Conservation (phyloP, 53 echinoderm and acorn worm genomes). For the Zoroaster sp. region DNA sequence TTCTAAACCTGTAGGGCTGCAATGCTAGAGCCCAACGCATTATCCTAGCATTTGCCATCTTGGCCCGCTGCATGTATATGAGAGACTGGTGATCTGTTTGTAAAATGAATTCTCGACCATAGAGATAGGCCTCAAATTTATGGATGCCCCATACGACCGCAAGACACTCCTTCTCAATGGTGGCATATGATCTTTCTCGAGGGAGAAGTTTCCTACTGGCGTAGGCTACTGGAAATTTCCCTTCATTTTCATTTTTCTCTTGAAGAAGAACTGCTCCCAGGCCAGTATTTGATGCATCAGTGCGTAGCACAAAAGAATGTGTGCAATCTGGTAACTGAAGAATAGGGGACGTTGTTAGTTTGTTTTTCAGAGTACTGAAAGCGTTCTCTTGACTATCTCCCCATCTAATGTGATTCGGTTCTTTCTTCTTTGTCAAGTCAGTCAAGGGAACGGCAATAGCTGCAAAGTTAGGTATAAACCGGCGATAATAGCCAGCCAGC, state of each 20-base stretch:
- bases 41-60: neutral
- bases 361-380: neutral
- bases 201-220: neutral
- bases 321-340: neutral
- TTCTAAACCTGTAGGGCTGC: neutral
- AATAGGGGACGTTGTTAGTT: neutral
- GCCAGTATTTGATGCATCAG: neutral
- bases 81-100: neutral
- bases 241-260: neutral
- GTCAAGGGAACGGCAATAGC: conserved; percentile 30
- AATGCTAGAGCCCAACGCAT: conserved; percentile 6
- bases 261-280: neutral
- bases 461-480: conserved; percentile 45
- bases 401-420: neutral
- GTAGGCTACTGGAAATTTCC: neutral
- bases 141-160: conserved; percentile 9
- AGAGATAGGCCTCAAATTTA: neutral
- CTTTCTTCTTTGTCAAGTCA: neutral
- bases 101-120: neutral
- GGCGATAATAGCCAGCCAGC: conserved; percentile 35
- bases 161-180: neutral
- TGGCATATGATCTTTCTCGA: neutral
- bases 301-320: neutral
- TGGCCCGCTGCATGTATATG: neutral
- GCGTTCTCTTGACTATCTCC: neutral